Evolutionary conservation across 2,888 invertebrate genomes (phyloP).

Genomic region (Bhutanitis thaidina): DNA sequence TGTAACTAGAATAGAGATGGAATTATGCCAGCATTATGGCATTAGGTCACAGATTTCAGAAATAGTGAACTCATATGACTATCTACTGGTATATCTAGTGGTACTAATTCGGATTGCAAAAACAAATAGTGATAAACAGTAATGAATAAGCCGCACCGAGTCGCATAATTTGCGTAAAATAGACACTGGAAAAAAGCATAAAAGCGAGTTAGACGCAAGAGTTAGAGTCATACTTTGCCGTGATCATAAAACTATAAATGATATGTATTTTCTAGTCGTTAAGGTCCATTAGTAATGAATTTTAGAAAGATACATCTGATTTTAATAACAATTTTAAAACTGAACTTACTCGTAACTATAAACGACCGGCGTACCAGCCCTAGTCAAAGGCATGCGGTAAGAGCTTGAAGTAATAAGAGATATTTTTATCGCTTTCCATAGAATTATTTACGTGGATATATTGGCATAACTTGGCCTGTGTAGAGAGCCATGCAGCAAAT

Average conservation of each 20-base stretch:
- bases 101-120: no score
- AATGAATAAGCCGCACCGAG: no score
- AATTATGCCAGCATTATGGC: no score
- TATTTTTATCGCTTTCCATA: slow-evolving; percentile 6
- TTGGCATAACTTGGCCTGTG: not conserved
- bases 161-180: no score
- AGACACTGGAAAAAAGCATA: no score
- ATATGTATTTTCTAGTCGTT: not conserved
- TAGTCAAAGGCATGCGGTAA: not conserved
- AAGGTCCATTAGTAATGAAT: not conserved
- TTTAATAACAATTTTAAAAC: not conserved
- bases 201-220: no score
- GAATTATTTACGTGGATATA: not conserved
- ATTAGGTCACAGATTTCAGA: no score
- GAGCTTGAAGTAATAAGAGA: not conserved
- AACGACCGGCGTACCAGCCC: not conserved
- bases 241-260: not conserved
- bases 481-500: not conserved
- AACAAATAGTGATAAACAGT: no score
- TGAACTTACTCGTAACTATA: not conserved
- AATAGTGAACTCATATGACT: no score
- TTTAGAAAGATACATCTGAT: not conserved
- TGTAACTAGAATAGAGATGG: no score
- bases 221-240: not conserved
- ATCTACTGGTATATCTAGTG: no score